Evolutionary conservation across 30 jellyfish, hydroid and myxozoan genomes (phyloP).

Genomic region (Hydractinia echinata): DNA sequence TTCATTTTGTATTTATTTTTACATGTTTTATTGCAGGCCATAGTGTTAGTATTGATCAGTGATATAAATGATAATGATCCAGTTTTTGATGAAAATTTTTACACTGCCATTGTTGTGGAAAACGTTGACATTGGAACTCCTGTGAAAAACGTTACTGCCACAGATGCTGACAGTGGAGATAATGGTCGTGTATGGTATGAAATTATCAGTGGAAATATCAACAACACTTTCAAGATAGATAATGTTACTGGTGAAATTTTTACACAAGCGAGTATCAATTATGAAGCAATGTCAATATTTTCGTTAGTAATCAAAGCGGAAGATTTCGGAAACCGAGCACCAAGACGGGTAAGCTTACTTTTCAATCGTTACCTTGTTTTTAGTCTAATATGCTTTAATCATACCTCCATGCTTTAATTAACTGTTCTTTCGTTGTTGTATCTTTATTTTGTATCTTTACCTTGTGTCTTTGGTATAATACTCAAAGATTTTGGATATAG

Average conservation of each 20-base stretch:
- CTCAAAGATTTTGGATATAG: no score
- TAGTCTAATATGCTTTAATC: not conserved
- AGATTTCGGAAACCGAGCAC: constrained; percentile 57
- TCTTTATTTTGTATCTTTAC: no score
- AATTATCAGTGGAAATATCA: constrained; percentile 53
- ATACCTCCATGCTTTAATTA: not conserved
- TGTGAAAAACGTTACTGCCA: constrained; percentile 46
- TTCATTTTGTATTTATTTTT: not conserved
- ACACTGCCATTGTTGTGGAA: constrained; percentile 44
- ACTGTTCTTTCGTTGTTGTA: not conserved
- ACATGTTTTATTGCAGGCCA: constrained; percentile 30
- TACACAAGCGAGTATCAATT: constrained; percentile 30
- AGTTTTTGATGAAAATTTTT: constrained; percentile 47
- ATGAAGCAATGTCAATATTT: constrained; percentile 39
- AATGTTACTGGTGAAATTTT: constrained; percentile 44
- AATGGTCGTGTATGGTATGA: constrained; percentile 70
- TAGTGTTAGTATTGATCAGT: constrained; percentile 44
- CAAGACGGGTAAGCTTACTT: constrained; percentile 15
- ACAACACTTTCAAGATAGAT: constrained; percentile 32
- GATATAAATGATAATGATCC: constrained; percentile 87
- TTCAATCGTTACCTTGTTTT: not conserved
- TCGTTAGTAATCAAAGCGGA: constrained; percentile 46
- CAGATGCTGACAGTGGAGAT: constrained; percentile 64
- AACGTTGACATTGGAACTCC: constrained; percentile 22
- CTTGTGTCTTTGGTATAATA: no score